Evolutionary conservation across 2,888 invertebrate genomes (phyloP).

Genomic region (Lochmaea capreae): DNA sequence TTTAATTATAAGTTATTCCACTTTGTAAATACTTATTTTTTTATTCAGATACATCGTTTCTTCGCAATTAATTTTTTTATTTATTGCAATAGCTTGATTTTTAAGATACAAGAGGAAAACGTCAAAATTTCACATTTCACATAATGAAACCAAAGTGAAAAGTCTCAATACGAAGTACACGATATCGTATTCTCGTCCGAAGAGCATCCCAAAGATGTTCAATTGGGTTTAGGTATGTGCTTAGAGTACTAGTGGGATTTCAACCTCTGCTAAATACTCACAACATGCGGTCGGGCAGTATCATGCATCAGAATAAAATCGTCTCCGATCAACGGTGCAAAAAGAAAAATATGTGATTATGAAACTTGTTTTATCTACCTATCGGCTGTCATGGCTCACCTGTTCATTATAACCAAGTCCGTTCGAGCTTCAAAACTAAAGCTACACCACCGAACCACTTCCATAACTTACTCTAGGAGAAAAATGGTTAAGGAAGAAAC

Average conservation of each 20-base stretch:
- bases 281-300: conserved; percentile 37
- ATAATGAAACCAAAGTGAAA: no score
- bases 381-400: conserved; percentile 31
- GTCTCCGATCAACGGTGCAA: conserved; percentile 39
- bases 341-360: conserved; percentile 39
- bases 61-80: no score
- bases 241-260: conserved; percentile 17
- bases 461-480: no score
- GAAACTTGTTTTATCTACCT: conserved; percentile 35
- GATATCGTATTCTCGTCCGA: no score
- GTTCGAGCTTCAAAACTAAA: conserved; percentile 3
- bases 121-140: no score
- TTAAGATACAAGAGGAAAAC: no score
- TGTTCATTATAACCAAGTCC: conserved; percentile 23
- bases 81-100: no score
- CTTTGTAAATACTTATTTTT: no score
- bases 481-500: no score
- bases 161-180: no score
- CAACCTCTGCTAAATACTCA: background rate
- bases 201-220: conserved; percentile 16
- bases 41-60: no score
- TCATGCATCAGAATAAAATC: conserved; percentile 40
- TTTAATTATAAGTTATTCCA: no score
- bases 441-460: background rate
- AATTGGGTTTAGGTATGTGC: conserved; percentile 12